Percentiles rank a stretch among this genome's conserved stretches.
Conservation (phyloP, 1,140 invertebrate species). For the Penaeus indicus region DNA sequence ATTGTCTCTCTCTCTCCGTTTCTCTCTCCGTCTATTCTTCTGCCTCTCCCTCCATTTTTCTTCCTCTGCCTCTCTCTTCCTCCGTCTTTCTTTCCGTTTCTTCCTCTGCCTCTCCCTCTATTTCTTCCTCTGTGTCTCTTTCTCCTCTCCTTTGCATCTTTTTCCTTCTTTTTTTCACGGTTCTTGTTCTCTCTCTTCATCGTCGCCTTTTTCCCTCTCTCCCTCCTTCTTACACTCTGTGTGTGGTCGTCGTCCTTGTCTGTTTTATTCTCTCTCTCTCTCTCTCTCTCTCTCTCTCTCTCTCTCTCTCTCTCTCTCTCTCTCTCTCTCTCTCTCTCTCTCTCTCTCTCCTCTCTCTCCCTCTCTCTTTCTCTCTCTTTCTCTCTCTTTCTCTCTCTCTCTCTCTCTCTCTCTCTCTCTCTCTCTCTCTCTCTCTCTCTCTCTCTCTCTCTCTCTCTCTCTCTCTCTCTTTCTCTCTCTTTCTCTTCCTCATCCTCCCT, state of each 20-base stretch:
- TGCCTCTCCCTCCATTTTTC: no score
- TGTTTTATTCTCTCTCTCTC: not conserved
- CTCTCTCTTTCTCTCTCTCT: not conserved
- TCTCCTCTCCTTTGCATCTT: no score
- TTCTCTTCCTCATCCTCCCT: not conserved
- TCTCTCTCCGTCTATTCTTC: no score
- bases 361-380: conserved; percentile 20
- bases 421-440: not conserved
- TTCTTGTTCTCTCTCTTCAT: no score
- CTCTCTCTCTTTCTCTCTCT: not conserved
- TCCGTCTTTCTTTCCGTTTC: no score
- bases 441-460: not conserved
- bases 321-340: not conserved
- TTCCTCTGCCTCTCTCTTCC: no score
- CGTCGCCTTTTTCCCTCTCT: not conserved
- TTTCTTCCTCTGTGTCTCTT: no score
- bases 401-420: no score
- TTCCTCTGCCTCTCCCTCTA: no score
- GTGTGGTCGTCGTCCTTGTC: not conserved
- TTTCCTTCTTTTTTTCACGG: not conserved
- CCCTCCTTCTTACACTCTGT: not conserved
- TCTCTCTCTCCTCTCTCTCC: conserved; percentile 19
- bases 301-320: not conserved
- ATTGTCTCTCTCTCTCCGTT: no score
- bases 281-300: not conserved